Evolutionary conservation across 2,888 invertebrate species (phyloP).

Genomic region (Ctena decussata): DNA sequence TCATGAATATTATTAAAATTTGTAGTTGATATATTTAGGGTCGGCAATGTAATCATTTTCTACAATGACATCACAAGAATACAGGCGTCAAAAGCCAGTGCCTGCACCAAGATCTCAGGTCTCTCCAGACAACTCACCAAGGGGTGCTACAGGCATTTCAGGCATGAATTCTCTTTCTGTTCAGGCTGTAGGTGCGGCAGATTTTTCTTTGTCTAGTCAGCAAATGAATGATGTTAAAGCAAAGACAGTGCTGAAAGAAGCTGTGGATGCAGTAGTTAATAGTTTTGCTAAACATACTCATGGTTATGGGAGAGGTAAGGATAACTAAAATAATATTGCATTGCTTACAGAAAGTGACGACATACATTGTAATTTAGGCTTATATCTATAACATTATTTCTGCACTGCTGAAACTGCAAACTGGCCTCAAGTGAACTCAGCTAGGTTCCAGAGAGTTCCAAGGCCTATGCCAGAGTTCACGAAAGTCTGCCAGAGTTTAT

Average conservation of each 20-base stretch:
- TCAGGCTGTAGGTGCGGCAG: constrained; percentile 69
- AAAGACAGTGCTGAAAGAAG: constrained; percentile 89
- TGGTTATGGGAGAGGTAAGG: constrained; percentile 91
- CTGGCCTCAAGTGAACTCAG: too few relatives aligned
- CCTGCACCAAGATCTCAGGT: constrained; percentile 53
- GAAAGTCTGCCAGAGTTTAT: too few relatives aligned
- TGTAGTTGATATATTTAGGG: too few relatives aligned
- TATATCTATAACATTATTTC: too few relatives aligned
- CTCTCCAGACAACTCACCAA: constrained; percentile 42
- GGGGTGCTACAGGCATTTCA: constrained; percentile 43
- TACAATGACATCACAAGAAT: constrained; percentile 8
- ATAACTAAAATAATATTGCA: too few relatives aligned
- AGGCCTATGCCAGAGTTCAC: too few relatives aligned
- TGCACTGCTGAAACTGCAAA: too few relatives aligned
- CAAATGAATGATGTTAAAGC: constrained; percentile 80
- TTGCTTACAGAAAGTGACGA: too few relatives aligned
- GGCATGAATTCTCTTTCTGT: constrained; percentile 63
- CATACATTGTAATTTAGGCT: too few relatives aligned
- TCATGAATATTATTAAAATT: too few relatives aligned
- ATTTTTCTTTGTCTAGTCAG: constrained; percentile 64
- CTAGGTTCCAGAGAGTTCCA: too few relatives aligned
- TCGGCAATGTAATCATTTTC: neutral
- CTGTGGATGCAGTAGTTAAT: constrained; percentile 92
- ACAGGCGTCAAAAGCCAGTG: constrained; percentile 57
- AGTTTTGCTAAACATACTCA: constrained; percentile 92